Conservation (phyloP, 2,113 vertebrate genomes). For the Poeciliopsis retropinna region DNA sequence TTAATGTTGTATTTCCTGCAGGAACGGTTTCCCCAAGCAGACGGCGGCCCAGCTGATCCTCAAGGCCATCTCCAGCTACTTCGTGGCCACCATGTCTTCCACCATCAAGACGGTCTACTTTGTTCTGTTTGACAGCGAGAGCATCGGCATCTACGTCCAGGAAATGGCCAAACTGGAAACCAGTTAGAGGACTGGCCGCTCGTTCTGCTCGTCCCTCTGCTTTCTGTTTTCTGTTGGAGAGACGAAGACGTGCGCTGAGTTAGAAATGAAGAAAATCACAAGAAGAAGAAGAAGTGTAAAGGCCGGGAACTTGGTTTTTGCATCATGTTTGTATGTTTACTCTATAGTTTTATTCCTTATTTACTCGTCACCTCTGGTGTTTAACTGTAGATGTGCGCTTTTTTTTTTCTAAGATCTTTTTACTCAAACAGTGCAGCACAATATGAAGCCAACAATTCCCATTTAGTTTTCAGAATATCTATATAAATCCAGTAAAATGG, state of each 20-base stretch:
- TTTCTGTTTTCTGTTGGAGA: constrained; percentile 30
- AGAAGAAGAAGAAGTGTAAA: constrained; percentile 68
- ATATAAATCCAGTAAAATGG: constrained; percentile 21
- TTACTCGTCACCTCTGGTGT: constrained; percentile 42
- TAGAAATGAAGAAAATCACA: constrained; percentile 66
- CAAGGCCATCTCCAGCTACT: constrained; percentile 98
- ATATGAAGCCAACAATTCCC: constrained; percentile 35
- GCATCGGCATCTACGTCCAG: constrained; percentile 98
- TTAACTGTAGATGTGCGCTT: constrained; percentile 56
- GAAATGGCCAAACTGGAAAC: constrained; percentile 97
- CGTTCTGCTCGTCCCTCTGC: not conserved
- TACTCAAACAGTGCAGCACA: constrained; percentile 39
- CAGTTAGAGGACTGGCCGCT: constrained; percentile 80
- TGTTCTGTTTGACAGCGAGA: constrained; percentile 97
- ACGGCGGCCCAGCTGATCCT: constrained; percentile 97
- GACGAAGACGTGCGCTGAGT: constrained; percentile 41
- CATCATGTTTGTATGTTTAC: constrained; percentile 72
- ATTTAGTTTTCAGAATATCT: constrained; percentile 51
- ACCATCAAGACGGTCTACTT: constrained; percentile 99
- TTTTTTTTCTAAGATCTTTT: constrained; percentile 52
- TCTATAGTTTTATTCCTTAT: constrained; percentile 71
- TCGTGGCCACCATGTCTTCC: constrained; percentile 98
- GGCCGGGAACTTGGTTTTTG: constrained; percentile 66
- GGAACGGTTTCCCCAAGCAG: constrained; percentile 98
- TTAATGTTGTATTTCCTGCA: constrained; percentile 45